These are phyloP conservation scores for Platycnemis pennipes DNA, from an alignment of 2,888 invertebrate species.

Conservation along the genomic window DNA sequence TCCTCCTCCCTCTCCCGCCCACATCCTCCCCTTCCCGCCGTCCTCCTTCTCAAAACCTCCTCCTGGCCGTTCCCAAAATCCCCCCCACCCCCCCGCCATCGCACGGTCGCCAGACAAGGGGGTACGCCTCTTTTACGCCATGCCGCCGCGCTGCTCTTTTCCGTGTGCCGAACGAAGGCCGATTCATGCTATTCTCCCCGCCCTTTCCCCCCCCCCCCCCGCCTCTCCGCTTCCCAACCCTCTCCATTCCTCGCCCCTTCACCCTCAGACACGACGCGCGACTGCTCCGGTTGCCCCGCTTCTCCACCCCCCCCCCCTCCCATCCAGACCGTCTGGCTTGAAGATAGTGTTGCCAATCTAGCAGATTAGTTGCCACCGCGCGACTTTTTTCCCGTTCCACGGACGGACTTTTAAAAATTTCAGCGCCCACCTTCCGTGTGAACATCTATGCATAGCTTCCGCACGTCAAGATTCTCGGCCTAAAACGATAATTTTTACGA, in stretches of 20 bases:
- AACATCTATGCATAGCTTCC: too few species aligned
- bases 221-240: not conserved
- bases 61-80: not conserved
- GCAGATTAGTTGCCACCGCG: not conserved
- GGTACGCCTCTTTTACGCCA: too few species aligned
- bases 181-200: not conserved
- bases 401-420: too few species aligned
- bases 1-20: not conserved
- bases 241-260: not conserved
- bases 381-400: too few species aligned
- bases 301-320: not conserved
- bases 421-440: too few species aligned
- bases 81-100: not conserved
- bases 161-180: not conserved
- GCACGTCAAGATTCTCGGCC: too few species aligned
- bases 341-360: constrained; percentile 18
- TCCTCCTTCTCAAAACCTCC: too few species aligned
- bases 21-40: not conserved
- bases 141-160: not conserved
- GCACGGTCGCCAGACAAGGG: too few species aligned
- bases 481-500: too few species aligned
- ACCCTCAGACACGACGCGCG: not conserved
- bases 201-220: not conserved
- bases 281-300: not conserved
- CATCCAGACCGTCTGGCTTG: not conserved